These are phyloP conservation scores for Microtus ochrogaster DNA, from an alignment of 2,113 vertebrate species.

Conservation along the genomic window DNA sequence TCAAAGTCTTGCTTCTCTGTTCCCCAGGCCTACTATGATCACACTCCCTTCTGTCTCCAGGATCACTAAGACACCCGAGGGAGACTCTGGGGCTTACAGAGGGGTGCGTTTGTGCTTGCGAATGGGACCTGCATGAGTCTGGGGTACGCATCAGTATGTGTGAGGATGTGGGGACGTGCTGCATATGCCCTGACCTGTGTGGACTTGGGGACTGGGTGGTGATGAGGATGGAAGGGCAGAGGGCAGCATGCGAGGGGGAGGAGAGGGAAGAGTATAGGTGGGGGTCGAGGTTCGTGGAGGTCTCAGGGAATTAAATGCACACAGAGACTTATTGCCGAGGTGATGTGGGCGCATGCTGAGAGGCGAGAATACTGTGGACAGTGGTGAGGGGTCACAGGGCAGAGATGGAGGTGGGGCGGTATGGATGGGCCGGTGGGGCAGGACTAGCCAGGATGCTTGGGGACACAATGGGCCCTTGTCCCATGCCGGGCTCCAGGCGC, in stretches of 20 bases:
- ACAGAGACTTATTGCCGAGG: neutral
- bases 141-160: neutral
- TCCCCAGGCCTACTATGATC: neutral
- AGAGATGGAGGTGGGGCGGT: neutral
- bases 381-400: neutral
- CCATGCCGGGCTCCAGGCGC: neutral
- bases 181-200: neutral
- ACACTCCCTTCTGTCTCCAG: neutral
- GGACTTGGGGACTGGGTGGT: neutral
- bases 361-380: rapidly evolving
- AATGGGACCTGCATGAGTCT: neutral
- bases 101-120: neutral
- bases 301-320: neutral
- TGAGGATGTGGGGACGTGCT: neutral
- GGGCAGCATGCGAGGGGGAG: neutral
- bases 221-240: neutral
- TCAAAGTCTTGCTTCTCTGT: neutral
- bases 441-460: neutral
- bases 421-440: rapidly evolving
- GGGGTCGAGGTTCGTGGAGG: neutral
- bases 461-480: constrained; percentile 56
- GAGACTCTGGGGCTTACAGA: neutral
- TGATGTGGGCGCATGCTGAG: neutral
- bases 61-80: neutral
- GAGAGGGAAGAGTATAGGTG: neutral